Percentiles rank a stretch among this genome's conserved stretches.
Conservation (phyloP, 2,797 vertebrate genomes). For the Miichthys miiuy region DNA sequence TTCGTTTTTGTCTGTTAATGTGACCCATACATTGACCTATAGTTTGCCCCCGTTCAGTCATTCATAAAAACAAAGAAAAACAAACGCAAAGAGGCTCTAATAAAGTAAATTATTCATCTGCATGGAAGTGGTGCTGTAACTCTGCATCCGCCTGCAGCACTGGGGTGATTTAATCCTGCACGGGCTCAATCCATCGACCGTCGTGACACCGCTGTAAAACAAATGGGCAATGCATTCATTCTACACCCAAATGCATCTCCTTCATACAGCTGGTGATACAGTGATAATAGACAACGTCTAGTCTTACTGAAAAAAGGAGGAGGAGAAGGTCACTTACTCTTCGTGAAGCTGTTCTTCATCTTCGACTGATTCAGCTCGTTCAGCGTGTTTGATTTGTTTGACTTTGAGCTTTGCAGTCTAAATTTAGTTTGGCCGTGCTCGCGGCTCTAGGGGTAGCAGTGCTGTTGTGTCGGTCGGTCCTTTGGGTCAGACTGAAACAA, state of each 20-base stretch:
- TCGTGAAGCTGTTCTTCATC: background rate
- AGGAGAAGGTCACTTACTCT: background rate
- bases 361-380: background rate
- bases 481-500: slow-evolving; percentile 1
- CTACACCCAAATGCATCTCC: background rate
- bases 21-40: slow-evolving; percentile 4
- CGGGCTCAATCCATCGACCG: background rate
- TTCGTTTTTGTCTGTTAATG: background rate
- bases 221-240: background rate
- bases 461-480: background rate
- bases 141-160: background rate
- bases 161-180: background rate
- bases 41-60: background rate
- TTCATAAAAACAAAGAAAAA: slow-evolving; percentile 3
- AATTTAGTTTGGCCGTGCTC: background rate
- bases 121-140: background rate
- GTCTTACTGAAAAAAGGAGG: background rate
- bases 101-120: slow-evolving; percentile 30
- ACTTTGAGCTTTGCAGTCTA: background rate
- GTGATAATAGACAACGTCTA: background rate
- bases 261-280: background rate
- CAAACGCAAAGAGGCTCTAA: background rate
- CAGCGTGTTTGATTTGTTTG: background rate
- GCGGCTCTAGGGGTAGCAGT: no score
- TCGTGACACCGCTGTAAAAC: background rate